Conservation (phyloP, 2,113 vertebrate genomes). For the Labeo catla region DNA sequence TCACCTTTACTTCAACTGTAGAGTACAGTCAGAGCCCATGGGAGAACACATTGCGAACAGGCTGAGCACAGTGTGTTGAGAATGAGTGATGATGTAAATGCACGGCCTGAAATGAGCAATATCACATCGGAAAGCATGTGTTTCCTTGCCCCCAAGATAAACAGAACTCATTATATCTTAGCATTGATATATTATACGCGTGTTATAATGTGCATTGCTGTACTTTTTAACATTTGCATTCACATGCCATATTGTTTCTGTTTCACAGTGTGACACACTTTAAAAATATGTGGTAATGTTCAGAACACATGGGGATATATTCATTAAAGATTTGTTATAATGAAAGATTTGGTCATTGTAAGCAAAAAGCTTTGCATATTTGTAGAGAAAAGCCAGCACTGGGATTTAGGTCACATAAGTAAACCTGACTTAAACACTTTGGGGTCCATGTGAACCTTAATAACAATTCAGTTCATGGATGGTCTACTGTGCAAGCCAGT, state of each 20-base stretch:
- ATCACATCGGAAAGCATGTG: slow-evolving; percentile 62
- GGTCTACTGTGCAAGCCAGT: slow-evolving; percentile 1
- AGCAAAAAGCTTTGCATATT: slow-evolving; percentile 8
- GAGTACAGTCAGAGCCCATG: slow-evolving; percentile 54
- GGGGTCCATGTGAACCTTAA: slow-evolving; percentile 7
- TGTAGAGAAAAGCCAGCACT: background rate
- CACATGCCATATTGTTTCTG: slow-evolving; percentile 62
- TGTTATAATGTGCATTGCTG: slow-evolving; percentile 69
- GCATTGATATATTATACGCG: slow-evolving; percentile 69
- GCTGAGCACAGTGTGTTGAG: slow-evolving; percentile 57
- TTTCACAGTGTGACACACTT: slow-evolving; percentile 24
- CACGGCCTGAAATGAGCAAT: slow-evolving; percentile 66
- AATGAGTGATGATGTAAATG: slow-evolving; percentile 74
- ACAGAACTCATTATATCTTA: slow-evolving; percentile 64
- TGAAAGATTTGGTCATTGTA: slow-evolving; percentile 8
- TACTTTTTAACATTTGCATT: slow-evolving; percentile 59
- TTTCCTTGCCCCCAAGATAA: slow-evolving; percentile 66
- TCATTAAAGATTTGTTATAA: slow-evolving; percentile 27
- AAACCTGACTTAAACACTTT: slow-evolving; percentile 34
- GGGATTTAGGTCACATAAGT: slow-evolving; percentile 14
- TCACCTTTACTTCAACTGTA: slow-evolving; percentile 50
- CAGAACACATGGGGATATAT: slow-evolving; percentile 5
- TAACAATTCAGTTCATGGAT: slow-evolving; percentile 34
- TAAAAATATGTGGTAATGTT: slow-evolving; percentile 7
- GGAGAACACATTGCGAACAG: slow-evolving; percentile 52